phyloP scores from a whole-genome alignment of 2,888 invertebrate genomes.

The Diabrotica balteata region DNA sequence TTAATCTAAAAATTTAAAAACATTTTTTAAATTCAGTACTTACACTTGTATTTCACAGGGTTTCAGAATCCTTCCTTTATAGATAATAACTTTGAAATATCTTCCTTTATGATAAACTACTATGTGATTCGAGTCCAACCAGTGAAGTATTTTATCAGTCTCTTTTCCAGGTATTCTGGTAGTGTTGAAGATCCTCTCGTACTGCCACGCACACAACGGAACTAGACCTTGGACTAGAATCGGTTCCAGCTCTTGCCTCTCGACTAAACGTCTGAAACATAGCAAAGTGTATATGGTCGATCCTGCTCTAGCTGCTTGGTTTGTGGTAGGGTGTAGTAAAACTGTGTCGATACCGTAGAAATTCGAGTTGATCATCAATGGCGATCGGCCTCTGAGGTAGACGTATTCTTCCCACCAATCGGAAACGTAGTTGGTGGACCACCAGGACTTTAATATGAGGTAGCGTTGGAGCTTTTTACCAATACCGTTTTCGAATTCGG shows the following conservation, averaged over 20 bases:
- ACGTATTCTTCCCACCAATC: slow-evolving; percentile 99
- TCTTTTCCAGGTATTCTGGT: slow-evolving; percentile 93
- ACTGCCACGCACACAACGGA: slow-evolving; percentile 97
- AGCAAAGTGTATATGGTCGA: slow-evolving; percentile 85
- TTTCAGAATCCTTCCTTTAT: slow-evolving; percentile 83
- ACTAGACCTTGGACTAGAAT: slow-evolving; percentile 82
- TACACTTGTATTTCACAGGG: slow-evolving; percentile 92
- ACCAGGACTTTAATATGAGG: slow-evolving; percentile 95
- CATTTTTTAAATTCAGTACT: slow-evolving; percentile 54
- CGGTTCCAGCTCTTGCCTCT: slow-evolving; percentile 93
- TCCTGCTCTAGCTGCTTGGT: slow-evolving; percentile 90
- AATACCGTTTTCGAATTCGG: slow-evolving; percentile 86
- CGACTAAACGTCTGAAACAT: slow-evolving; percentile 85
- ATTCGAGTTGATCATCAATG: slow-evolving; percentile 98
- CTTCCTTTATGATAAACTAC: slow-evolving; percentile 93
- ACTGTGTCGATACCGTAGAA: slow-evolving; percentile 96
- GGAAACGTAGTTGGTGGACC: slow-evolving; percentile 93
- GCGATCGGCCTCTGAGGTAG: slow-evolving; percentile 92
- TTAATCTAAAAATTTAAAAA: too few species aligned
- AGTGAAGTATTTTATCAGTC: slow-evolving; percentile 89
- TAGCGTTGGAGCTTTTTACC: slow-evolving; percentile 94
- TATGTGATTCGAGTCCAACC: slow-evolving; percentile 89
- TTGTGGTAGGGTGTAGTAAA: slow-evolving; percentile 74
- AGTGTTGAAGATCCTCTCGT: slow-evolving; percentile 96
- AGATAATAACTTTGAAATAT: slow-evolving; percentile 93